Base-by-base conservation (phyloP, 2,113 vertebrate species). In the Malurus melanocephalus region DNA sequence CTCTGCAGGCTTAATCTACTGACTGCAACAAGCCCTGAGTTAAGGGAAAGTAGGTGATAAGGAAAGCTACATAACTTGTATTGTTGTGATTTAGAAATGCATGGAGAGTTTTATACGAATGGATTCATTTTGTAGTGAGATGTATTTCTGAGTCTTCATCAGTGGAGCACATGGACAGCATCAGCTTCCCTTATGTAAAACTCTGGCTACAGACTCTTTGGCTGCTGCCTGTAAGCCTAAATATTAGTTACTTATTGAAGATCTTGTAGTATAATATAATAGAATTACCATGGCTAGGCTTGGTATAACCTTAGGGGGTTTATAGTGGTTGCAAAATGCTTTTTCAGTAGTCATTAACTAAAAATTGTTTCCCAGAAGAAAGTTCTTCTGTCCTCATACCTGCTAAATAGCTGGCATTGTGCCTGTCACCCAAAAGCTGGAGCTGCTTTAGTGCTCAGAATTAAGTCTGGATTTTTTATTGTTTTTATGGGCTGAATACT, bases 11-110 rank as follows among this genome's bases (percentile, higher is more conserved):
- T 93, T 94, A 64, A 80, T 87, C 79, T 93, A 62, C 77, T 92
- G 74, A 92, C 80, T 67, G 61, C 85, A 88, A 62, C 42, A 81
- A 79, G 81, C 88, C 55, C 71, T 91, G 90, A 89, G 51, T 95
- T 92, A 94, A 90, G 92, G 80, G 73, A 85, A 88, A 93, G 75
- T 89, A 91, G 65, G 74, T 92, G 13, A 26, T 91, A 90, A 91
- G 92, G 85, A 93, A 89, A 94, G 48, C 89, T 66, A 64, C 33
- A 32, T 87, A 76, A 89, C 87, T 90, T 89, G 32, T 65, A 42
- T 72, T 93, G 72, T 87, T 94, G 85, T 28, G 18, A 15, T 72
- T 79, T 53, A 65, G 92, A 93, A 85, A 42, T 26, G 12, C 33
- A 14, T 46, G 30, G 33, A 35, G 60, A 53, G 21, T 52, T 92